These are phyloP conservation scores for Pantherophis alleghaniensis DNA, from an alignment of 2,797 vertebrate species.

Conservation along the genomic window DNA sequence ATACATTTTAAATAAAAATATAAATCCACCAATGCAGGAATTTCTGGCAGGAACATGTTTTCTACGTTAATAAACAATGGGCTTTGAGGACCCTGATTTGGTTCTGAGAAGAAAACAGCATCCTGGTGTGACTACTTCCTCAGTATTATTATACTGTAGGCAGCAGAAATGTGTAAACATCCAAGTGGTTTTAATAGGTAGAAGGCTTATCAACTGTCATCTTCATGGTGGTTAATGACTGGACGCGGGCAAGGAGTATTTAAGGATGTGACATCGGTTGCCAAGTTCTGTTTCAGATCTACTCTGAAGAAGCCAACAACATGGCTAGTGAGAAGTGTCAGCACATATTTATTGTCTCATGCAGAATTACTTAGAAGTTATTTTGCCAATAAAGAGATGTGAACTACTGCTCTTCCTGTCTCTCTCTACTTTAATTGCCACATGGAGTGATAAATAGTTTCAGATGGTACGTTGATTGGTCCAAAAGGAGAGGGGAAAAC, in stretches of 20 bases:
- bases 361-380: not conserved
- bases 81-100: not conserved
- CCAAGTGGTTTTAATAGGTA: not conserved
- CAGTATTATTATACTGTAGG: not conserved
- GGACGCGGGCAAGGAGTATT: not conserved
- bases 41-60: not conserved
- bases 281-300: not conserved
- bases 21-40: not conserved
- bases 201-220: not conserved
- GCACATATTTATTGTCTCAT: not conserved
- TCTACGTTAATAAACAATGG: not conserved
- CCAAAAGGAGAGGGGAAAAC: not conserved
- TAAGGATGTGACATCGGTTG: not conserved
- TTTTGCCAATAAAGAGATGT: not conserved
- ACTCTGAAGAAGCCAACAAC: not conserved
- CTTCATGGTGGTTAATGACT: not conserved
- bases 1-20: not conserved
- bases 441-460: not conserved
- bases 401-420: not conserved
- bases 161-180: not conserved
- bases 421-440: not conserved
- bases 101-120: not conserved
- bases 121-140: not conserved
- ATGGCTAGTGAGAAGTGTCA: not conserved
- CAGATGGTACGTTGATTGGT: not conserved